Base-by-base conservation (phyloP, 2,888 invertebrate genomes). In the Paralinhomoeus sp. region DNA sequence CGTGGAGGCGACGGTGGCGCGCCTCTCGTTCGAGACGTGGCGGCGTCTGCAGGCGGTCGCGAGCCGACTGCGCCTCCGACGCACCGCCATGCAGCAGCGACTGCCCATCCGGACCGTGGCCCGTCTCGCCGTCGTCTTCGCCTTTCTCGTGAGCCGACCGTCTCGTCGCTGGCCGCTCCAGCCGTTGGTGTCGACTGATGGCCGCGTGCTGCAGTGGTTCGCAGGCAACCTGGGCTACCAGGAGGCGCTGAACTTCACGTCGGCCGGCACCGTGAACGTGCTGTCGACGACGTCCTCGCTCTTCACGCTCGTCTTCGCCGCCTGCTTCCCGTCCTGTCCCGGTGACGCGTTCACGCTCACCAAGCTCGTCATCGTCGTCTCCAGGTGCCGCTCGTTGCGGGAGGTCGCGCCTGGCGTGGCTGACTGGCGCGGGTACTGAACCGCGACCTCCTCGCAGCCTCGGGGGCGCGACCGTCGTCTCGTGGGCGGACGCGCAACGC, bases 11-110 rank as follows among this genome's bases (percentile, higher is more conserved):
- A 67, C 84, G 49, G 70, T 87, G 57, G 84, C 91, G 2, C 73
- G 91, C 41, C 70, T 91, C 49, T 87, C 89, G n/a, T 91, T 89
- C 71, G 76, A 81, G 51, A 87, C 87, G 12, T 83, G 81, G 47
- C 64, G 84, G 49, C 72, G 83, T 27, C 27, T 27, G 27, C 7
- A 27, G 27, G 12, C 7, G 12, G 27, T 12, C 48, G 83, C 83
- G 43, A 75, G 77, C 22, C 80, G 80, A 62, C 72, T 75, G 51
- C 76, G 27, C 7, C 12, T 27, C 27, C 27, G 12, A 27, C n/a
- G 2, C 72, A 76, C 53, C 69, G 57, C 36, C 77, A 45, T n/a
- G 75, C 77, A 47, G 35, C 77, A 75, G 50, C 78, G 77, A 58
- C 73, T 81, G 47, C 76, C 78, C 35, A 72, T 80, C 2, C 62